Percentiles rank a stretch among this genome's conserved stretches.
Evolutionary conservation across 1,140 invertebrate genomes (phyloP).

Genomic region (Cepaea nemoralis): DNA sequence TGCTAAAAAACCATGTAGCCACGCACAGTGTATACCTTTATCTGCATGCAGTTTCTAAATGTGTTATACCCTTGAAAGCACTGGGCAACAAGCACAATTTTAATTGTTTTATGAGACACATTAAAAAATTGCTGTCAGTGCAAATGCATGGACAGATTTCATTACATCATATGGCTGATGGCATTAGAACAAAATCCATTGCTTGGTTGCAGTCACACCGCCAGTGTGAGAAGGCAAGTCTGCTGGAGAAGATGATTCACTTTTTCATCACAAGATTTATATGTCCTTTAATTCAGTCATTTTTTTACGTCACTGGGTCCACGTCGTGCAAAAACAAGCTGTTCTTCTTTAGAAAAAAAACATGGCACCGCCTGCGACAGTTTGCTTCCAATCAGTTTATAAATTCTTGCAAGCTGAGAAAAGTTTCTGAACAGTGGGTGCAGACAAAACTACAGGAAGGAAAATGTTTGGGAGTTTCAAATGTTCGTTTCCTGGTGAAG

Average conservation of each 20-base stretch:
- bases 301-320: conserved; percentile 24
- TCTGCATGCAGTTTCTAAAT: neutral
- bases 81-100: conserved; percentile 16
- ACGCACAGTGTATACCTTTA: conserved; percentile 2
- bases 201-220: neutral
- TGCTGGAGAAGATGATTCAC: neutral
- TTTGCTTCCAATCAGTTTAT: neutral
- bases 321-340: conserved; percentile 18
- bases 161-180: neutral
- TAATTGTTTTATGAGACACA: conserved; percentile 20
- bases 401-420: conserved; percentile 3
- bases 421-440: conserved; percentile 8
- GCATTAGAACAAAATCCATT: conserved; percentile 14
- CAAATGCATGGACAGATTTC: conserved; percentile 8
- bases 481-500: conserved; percentile 24
- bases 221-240: neutral
- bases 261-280: conserved; percentile 14
- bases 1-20: neutral
- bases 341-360: conserved; percentile 30
- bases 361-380: conserved; percentile 6
- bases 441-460: neutral
- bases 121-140: conserved; percentile 12
- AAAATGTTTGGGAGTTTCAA: conserved; percentile 24
- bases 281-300: conserved; percentile 20
- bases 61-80: neutral